These are phyloP conservation scores for Eupeodes luniger DNA, from an alignment of 2,888 invertebrate species.

Conservation along the genomic window DNA sequence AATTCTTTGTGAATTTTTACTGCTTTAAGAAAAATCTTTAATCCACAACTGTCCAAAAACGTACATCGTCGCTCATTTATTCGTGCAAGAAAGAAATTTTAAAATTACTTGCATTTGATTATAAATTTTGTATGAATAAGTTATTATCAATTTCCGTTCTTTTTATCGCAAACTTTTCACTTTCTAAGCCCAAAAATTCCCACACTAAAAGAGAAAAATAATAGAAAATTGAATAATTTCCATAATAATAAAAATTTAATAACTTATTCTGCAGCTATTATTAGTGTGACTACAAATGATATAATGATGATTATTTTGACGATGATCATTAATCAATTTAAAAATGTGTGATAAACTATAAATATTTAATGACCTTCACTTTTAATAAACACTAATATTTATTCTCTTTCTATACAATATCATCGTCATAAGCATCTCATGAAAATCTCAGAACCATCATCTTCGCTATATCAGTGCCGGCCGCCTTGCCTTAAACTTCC, in stretches of 20 bases:
- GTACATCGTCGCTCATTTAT: too few relatives aligned
- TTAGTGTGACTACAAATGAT: neutral
- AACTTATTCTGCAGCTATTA: neutral
- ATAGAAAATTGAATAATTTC: neutral
- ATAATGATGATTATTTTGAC: neutral
- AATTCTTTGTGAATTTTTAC: too few relatives aligned
- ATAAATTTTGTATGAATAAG: too few relatives aligned
- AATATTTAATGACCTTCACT: slow-evolving; percentile 3
- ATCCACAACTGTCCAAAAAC: too few relatives aligned
- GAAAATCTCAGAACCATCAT: neutral
- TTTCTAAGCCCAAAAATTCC: too few relatives aligned
- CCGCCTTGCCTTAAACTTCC: too few relatives aligned
- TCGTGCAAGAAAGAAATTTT: too few relatives aligned
- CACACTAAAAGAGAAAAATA: too few relatives aligned
- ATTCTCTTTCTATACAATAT: neutral
- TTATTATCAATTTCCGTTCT: too few relatives aligned
- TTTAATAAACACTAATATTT: neutral
- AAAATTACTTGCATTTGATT: too few relatives aligned
- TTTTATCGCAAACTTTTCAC: too few relatives aligned
- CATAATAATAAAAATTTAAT: neutral
- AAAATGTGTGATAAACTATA: neutral
- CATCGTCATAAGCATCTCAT: neutral
- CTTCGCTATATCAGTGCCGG: neutral
- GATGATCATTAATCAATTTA: neutral
- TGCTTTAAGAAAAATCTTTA: too few relatives aligned